Percentiles rank a stretch among this genome's conserved stretches.
Evolutionary conservation across 2,113 vertebrate genomes (phyloP).

Genomic region (Dicentrarchus labrax): DNA sequence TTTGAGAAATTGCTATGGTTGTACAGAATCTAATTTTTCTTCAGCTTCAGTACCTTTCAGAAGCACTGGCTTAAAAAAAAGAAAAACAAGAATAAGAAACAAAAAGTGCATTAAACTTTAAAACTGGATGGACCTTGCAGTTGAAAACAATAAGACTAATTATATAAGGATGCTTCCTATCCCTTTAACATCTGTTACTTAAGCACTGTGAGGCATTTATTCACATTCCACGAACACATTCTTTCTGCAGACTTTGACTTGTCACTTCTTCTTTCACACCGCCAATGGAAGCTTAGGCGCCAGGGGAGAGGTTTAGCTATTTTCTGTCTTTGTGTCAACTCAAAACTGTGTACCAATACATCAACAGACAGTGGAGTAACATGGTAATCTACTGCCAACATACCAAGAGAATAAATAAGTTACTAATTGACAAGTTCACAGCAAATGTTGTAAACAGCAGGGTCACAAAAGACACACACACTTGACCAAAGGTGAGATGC

Average conservation of each 20-base stretch:
- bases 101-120: no score
- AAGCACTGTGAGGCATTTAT: slow-evolving; percentile 18
- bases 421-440: slow-evolving; percentile 36
- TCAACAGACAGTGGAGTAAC: background rate
- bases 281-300: background rate
- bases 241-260: background rate
- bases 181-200: background rate
- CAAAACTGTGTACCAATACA: background rate
- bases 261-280: background rate
- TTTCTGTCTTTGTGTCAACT: slow-evolving; percentile 14
- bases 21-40: background rate
- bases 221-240: slow-evolving; percentile 23
- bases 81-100: background rate
- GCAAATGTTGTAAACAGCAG: background rate
- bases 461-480: background rate
- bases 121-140: background rate
- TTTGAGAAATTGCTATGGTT: background rate
- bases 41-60: background rate
- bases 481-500: slow-evolving; percentile 30
- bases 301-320: background rate
- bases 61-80: background rate
- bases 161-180: background rate
- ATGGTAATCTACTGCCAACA: background rate
- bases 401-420: background rate
- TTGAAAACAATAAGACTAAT: background rate